Conservation (phyloP, 2,888 invertebrate genomes). For the Ptychoptera contaminata region DNA sequence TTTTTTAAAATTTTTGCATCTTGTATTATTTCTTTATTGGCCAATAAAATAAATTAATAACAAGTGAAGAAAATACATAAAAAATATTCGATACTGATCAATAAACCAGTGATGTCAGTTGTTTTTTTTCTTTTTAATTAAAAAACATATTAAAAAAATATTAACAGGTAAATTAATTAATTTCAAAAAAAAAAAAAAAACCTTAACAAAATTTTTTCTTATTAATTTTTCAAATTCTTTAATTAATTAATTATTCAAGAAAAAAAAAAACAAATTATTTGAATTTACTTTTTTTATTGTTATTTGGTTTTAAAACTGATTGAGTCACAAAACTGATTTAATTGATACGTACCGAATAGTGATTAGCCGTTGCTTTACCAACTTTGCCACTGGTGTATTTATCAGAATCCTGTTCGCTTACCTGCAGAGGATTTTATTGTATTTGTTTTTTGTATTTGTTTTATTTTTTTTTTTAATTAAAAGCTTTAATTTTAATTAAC, state of each 20-base stretch:
- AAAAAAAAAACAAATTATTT: too few relatives aligned
- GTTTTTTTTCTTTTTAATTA: conserved; percentile 4
- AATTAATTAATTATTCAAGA: too few relatives aligned
- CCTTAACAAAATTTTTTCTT: too few relatives aligned
- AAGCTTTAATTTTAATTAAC: too few relatives aligned
- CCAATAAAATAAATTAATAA: background rate
- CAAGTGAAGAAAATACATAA: background rate
- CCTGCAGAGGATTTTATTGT: conserved; percentile 22
- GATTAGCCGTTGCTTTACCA: conserved; percentile 31
- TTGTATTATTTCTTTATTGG: too few relatives aligned
- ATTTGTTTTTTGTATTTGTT: too few relatives aligned
- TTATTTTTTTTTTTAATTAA: too few relatives aligned
- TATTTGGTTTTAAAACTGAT: too few relatives aligned
- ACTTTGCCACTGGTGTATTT: conserved; percentile 27
- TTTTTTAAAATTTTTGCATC: too few relatives aligned
- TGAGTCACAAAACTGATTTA: conserved; percentile 27
- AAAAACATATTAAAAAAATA: conserved; percentile 3
- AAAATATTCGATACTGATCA: conserved; percentile 33
- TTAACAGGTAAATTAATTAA: too few relatives aligned
- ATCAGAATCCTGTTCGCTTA: conserved; percentile 26
- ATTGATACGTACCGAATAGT: conserved; percentile 35
- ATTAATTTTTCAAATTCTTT: too few relatives aligned
- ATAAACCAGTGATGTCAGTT: conserved; percentile 27
- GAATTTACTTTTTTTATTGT: too few relatives aligned
- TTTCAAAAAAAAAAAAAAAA: background rate